These are phyloP conservation scores for Trichoplax adhaerens DNA, from an alignment of 37 sponge, comb jelly and placozoan genomes.

Conservation along the genomic window DNA sequence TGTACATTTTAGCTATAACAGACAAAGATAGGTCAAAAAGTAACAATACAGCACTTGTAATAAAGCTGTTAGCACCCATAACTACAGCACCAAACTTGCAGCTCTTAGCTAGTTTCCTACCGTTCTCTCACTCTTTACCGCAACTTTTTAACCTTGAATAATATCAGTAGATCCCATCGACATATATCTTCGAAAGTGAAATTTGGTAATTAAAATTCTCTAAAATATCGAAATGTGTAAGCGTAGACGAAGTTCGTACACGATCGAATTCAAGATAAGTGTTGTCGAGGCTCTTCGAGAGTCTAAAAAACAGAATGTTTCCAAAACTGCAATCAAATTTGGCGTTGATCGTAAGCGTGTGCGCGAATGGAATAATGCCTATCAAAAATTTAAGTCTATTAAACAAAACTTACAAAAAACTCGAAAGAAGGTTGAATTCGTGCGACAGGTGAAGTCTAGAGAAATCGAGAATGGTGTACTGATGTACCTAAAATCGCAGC, in stretches of 20 bases:
- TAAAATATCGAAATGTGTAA: no score
- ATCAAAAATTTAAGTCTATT: conserved; percentile 6
- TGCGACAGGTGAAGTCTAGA: conserved; percentile 21
- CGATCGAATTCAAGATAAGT: conserved; percentile 51
- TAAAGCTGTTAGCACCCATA: no score
- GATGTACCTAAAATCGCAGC: conserved; percentile 7
- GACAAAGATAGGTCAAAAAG: no score
- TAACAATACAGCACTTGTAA: no score
- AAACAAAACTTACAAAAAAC: conserved; percentile 21
- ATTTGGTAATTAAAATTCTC: no score
- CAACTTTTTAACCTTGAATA: no score
- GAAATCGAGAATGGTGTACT: conserved; percentile 45
- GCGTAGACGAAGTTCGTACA: conserved; percentile 15
- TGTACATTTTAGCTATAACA: no score
- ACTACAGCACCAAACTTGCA: no score
- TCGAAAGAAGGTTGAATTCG: conserved; percentile 20
- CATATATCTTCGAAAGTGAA: no score
- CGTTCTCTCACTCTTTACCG: no score
- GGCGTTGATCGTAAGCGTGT: conserved; percentile 42
- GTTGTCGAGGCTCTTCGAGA: conserved; percentile 48
- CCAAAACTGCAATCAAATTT: conserved; percentile 41
- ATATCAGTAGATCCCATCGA: no score
- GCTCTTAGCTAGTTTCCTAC: no score
- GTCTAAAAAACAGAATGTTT: conserved; percentile 14
- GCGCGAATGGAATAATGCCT: conserved; percentile 23